Evolutionary conservation across 2,113 vertebrate species (phyloP).

Genomic region (Guaruba guarouba): DNA sequence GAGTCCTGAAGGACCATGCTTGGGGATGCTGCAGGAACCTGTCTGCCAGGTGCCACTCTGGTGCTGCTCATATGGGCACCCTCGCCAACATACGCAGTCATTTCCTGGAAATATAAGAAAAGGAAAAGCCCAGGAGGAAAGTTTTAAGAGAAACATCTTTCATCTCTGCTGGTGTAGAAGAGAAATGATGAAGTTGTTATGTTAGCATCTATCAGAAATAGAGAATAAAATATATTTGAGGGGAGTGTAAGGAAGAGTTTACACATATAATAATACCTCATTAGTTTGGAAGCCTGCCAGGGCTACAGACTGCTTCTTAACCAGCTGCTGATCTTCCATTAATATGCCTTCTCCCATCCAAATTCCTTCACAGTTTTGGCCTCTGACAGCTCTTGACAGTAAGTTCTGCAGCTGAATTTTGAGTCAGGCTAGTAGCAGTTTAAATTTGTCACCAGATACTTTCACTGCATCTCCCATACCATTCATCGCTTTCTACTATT

Average conservation of each 20-base stretch:
- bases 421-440: not conserved
- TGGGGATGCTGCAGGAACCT: not conserved
- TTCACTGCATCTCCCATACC: not conserved
- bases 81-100: not conserved
- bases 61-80: not conserved
- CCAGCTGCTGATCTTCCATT: not conserved
- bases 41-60: not conserved
- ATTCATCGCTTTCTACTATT: not conserved
- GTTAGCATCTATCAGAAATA: not conserved
- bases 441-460: not conserved
- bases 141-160: not conserved
- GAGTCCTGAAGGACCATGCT: not conserved
- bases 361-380: not conserved
- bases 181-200: not conserved
- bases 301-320: not conserved
- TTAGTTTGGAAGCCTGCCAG: not conserved
- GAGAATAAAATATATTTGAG: not conserved
- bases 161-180: not conserved
- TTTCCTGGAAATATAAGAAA: not conserved
- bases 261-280: not conserved
- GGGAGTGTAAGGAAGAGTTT: not conserved
- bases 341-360: not conserved
- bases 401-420: not conserved
- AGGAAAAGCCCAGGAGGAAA: not conserved
- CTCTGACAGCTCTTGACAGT: not conserved